These are phyloP conservation scores for Lottia gigantea DNA, from an alignment of 2,888 invertebrate species.

Conservation along the genomic window DNA sequence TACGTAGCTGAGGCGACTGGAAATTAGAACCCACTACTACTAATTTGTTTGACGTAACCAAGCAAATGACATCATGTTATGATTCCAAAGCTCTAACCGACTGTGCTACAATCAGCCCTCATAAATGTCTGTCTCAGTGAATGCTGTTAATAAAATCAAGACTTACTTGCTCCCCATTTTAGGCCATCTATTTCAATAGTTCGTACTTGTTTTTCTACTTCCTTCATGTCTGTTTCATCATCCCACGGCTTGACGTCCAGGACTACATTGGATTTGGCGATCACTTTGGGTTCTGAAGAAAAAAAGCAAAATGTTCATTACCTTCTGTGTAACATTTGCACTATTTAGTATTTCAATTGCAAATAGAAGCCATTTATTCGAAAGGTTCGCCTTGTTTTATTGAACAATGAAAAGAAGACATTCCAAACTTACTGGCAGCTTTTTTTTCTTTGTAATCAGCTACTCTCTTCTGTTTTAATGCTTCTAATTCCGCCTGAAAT, in stretches of 20 bases:
- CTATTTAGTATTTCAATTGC: too few relatives aligned
- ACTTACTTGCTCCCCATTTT: constrained; percentile 89
- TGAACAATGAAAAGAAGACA: too few relatives aligned
- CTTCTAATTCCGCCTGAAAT: constrained; percentile 22
- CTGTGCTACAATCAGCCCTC: too few relatives aligned
- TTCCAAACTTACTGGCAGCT: constrained; percentile 47
- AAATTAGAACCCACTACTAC: too few relatives aligned
- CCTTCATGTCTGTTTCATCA: constrained; percentile 94
- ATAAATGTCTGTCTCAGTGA: too few relatives aligned
- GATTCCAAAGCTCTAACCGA: too few relatives aligned
- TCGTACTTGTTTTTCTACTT: constrained; percentile 85
- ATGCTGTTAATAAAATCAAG: neutral
- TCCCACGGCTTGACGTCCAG: constrained; percentile 99
- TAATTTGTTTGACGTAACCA: too few relatives aligned
- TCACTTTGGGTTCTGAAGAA: constrained; percentile 77
- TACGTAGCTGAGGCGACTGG: too few relatives aligned
- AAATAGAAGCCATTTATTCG: too few relatives aligned
- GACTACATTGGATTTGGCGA: constrained; percentile 95
- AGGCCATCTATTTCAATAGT: constrained; percentile 91
- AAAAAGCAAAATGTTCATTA: neutral
- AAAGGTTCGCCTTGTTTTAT: too few relatives aligned
- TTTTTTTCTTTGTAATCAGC: constrained; percentile 52
- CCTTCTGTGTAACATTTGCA: neutral
- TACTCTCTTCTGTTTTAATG: constrained; percentile 38
- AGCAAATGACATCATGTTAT: too few relatives aligned